Evolutionary conservation across 1,140 invertebrate genomes (phyloP), one percentile per base, ranked within the genome.

Genomic region (Aethina tumida): DNA sequence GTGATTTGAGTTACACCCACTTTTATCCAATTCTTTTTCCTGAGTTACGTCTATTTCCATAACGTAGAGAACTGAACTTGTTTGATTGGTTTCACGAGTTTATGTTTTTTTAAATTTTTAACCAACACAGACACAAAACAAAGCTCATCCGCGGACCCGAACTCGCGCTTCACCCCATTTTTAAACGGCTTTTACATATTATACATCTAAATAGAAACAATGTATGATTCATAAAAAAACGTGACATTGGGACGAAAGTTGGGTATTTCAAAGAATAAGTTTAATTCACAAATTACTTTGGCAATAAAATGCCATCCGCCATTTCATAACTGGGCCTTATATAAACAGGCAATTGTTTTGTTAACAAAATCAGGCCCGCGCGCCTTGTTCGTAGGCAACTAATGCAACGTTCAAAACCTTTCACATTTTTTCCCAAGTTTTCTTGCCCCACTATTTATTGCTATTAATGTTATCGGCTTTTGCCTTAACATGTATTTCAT

Each of bases 21-120:
- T 48, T 40, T 45, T 51, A 15, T 55, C 48, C 12, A 36, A 34
- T 43, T 39, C 51, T 46, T 29, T 42, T 39, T 58, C 56, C 31
- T 49, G 52, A 31, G 53, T 55, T 45, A 58, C 57, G 54, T 59
- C 59, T 52, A 58, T 56, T 61, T 61, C 59, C 59, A 61, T 61
- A 43, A 55, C 51, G 56, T 47, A 45, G 44, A 26, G 34, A 35
- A 35, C 25, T 32, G 13, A 19, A 34, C 31, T 22, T 28, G 37
- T 43, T 45, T 32, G 43, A 49, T 24, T 28, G 30, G 13, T 39
- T 22, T 16, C 25, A 13, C 18, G 31, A 15, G n/a, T 22, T 34
- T 39, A n/a, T n/a, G n/a, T n/a, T n/a, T n/a, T n/a, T n/a, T n/a
- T n/a, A n/a, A n/a, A n/a, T n/a, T n/a, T n/a, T n/a, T n/a, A n/a